Percentiles rank a stretch among this genome's conserved stretches.
phyloP scores from a whole-genome alignment of 2,888 invertebrate genomes.

The Tenthredo scrophulariae region DNA sequence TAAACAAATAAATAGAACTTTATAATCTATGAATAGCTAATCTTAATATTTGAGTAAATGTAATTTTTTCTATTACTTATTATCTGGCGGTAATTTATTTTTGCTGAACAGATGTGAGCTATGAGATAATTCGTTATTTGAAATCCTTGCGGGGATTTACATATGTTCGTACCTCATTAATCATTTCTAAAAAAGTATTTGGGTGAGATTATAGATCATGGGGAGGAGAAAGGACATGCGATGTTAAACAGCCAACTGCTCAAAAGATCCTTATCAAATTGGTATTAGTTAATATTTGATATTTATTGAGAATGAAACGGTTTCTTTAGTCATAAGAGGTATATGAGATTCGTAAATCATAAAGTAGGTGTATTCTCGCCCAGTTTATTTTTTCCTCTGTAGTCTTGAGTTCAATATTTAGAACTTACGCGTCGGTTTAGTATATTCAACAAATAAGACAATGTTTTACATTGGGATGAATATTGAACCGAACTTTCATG shows the following conservation, averaged over 20 bases:
- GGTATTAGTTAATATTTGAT: conserved; percentile 4
- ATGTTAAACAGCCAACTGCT: conserved; percentile 8
- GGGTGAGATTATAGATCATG: neutral
- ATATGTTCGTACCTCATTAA: neutral
- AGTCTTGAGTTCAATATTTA: neutral
- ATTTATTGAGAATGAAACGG: neutral
- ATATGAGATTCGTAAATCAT: neutral
- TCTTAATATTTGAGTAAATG: conserved; percentile 12
- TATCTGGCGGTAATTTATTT: neutral
- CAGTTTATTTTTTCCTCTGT: conserved; percentile 6
- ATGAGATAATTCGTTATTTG: neutral
- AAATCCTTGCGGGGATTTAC: neutral
- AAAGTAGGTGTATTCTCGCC: neutral
- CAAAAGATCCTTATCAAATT: conserved; percentile 32
- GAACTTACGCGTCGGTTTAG: conserved; percentile 7
- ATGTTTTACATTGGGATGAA: neutral
- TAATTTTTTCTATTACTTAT: conserved; percentile 22
- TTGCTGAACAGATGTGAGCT: neutral
- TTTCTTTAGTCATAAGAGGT: neutral
- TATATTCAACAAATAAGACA: neutral
- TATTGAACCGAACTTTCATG: conserved; percentile 3
- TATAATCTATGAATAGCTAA: conserved; percentile 5
- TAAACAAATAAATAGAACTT: conserved; percentile 61
- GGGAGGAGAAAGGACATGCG: neutral
- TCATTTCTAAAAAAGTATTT: conserved; percentile 13